phyloP scores from a whole-genome alignment of 2,888 invertebrate genomes.

The Zygogramma bicolorata region DNA sequence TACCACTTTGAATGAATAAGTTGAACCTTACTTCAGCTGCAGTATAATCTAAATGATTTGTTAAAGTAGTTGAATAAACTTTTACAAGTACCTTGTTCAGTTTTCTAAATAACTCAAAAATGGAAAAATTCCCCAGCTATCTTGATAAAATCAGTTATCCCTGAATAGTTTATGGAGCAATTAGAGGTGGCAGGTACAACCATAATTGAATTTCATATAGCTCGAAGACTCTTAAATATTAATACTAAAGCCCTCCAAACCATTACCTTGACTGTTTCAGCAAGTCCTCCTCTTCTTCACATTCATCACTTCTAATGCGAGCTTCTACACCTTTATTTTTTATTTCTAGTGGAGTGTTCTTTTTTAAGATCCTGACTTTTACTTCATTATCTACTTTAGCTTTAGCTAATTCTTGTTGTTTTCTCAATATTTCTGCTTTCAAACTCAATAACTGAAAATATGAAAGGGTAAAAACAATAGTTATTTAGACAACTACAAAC shows the following conservation, averaged over 20 bases:
- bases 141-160: too few relatives aligned
- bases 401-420: conserved; percentile 85
- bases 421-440: conserved; percentile 89
- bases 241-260: too few relatives aligned
- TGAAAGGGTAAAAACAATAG: conserved; percentile 18
- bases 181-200: too few relatives aligned
- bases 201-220: too few relatives aligned
- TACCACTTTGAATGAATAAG: not conserved
- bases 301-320: conserved; percentile 59
- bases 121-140: too few relatives aligned
- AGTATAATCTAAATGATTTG: not conserved
- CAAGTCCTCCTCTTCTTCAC: conserved; percentile 62
- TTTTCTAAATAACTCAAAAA: not conserved
- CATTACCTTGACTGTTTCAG: conserved; percentile 66
- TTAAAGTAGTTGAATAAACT: conserved; percentile 5
- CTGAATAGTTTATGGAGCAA: too few relatives aligned
- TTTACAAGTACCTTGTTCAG: not conserved
- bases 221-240: too few relatives aligned
- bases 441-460: conserved; percentile 77
- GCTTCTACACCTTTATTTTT: conserved; percentile 68
- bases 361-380: conserved; percentile 65
- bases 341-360: conserved; percentile 56
- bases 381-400: conserved; percentile 73
- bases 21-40: not conserved
- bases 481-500: too few relatives aligned